Base-by-base conservation (phyloP, 2,113 vertebrate species). In the Oryzias woworae region DNA sequence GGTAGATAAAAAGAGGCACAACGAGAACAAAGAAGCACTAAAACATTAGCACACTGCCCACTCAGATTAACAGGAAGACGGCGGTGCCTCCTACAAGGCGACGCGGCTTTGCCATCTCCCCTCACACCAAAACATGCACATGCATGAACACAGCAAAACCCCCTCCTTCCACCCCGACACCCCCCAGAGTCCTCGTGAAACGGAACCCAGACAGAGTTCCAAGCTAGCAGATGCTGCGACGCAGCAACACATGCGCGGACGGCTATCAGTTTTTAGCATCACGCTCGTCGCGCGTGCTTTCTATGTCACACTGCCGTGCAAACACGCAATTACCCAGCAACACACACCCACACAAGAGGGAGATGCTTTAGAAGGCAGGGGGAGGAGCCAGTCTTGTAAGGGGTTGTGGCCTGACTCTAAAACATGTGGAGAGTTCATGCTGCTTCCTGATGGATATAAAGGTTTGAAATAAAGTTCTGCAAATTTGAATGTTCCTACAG, bases 181-280 rank as follows among this genome's bases (percentile, higher is more conserved):
- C 68, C 71, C 64, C 71, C 36, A 18, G 52, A 52, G 79, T 31
- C 50, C 62, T 48, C 49, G 71, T 67, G 57, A 71, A 44, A 44
- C 71, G 58, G 78, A 66, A 55, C 61, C 62, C 69, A 80, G 66
- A 84, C 53, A 52, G 22, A 1, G 47, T 70, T 64, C 68, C 66
- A 62, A 71, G 54, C 18, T 75, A 71, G 49, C 80, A 82, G 68
- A 75, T 78, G 80, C 79, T 78, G 63, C 52, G 42, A 36, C 26
- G 58, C 73, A 48, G 53, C 48, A 56, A 77, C 78, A 73, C 78
- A 60, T 60, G 58, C 70, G 69, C 7, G 45, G 58, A 52, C 23
- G 48, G 58, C 23, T 41, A 46, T 41, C 54, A 10, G 14, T 60
- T 49, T 70, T 59, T 46, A 77, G 73, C 62, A 36, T 68, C 47